Evolutionary conservation across 2,113 vertebrate species (phyloP).

Genomic region (Speoplatyrhinus poulsoni): DNA sequence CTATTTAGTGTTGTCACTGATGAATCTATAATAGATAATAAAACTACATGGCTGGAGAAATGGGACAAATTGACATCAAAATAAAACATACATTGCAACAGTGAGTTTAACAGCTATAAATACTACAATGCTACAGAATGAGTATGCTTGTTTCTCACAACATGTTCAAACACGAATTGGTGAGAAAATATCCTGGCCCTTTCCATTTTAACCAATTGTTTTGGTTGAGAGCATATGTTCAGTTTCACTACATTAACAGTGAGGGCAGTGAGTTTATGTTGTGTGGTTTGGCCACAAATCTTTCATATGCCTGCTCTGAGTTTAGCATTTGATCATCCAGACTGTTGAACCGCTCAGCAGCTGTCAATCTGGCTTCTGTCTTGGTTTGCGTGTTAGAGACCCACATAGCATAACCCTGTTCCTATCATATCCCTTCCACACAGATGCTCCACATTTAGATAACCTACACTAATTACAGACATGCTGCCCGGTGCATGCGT

Average conservation of each 20-base stretch:
- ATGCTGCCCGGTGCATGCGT: slow-evolving; percentile 20
- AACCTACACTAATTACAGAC: slow-evolving; percentile 41
- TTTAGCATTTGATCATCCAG: slow-evolving; percentile 68
- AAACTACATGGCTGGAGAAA: no score
- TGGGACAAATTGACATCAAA: no score
- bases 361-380: slow-evolving; percentile 69
- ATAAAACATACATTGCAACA: no score
- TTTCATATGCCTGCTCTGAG: slow-evolving; percentile 64
- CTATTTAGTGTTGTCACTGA: no score
- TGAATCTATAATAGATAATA: no score
- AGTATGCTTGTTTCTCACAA: no score
- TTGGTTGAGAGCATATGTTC: slow-evolving; percentile 42
- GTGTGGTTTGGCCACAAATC: slow-evolving; percentile 62
- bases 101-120: no score
- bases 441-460: slow-evolving; percentile 19
- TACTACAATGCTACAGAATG: no score
- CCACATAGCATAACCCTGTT: background rate
- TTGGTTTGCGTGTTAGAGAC: slow-evolving; percentile 55
- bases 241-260: slow-evolving; percentile 35
- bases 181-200: no score
- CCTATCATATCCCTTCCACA: slow-evolving; percentile 39
- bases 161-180: no score
- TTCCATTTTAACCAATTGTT: background rate
- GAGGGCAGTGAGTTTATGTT: slow-evolving; percentile 45
- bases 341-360: slow-evolving; percentile 66